Percentiles rank a stretch among this genome's conserved stretches.
These are phyloP conservation scores for Drosophila bipectinata DNA, from an alignment of 1,140 invertebrate species.

Conservation along the genomic window DNA sequence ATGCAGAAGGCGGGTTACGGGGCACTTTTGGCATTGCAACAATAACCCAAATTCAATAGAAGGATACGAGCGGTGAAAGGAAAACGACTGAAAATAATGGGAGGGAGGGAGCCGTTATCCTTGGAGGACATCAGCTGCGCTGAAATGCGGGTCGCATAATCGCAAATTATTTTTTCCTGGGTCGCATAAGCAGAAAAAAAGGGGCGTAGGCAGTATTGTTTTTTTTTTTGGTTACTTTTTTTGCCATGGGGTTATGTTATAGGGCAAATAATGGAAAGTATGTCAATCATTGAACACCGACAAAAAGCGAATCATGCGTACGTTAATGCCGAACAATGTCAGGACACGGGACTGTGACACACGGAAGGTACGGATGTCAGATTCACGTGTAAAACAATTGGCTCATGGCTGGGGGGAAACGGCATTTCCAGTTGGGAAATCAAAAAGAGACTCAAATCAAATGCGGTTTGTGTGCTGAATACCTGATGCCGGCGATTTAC, in stretches of 20 bases:
- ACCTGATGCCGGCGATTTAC: constrained; percentile 62
- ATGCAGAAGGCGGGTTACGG: constrained; percentile 51
- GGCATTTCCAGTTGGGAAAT: constrained; percentile 36
- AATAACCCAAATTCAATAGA: constrained; percentile 74
- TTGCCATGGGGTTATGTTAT: constrained; percentile 44
- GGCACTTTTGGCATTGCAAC: constrained; percentile 57
- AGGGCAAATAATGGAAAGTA: constrained; percentile 72
- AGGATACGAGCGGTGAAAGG: no score
- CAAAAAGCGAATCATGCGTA: constrained; percentile 65
- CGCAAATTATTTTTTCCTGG: constrained; percentile 65
- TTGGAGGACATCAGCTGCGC: constrained; percentile 62
- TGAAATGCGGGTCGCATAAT: constrained; percentile 66
- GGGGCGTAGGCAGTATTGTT: constrained; percentile 34
- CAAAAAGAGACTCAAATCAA: constrained; percentile 40
- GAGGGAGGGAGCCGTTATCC: constrained; percentile 39
- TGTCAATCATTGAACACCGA: constrained; percentile 68
- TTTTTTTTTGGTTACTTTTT: constrained; percentile 29
- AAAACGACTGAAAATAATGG: constrained; percentile 24
- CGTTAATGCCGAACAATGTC: constrained; percentile 52
- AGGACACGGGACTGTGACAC: background rate
- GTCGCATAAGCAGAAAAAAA: constrained; percentile 23
- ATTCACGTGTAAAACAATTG: constrained; percentile 22
- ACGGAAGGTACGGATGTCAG: constrained; percentile 33
- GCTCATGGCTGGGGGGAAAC: background rate
- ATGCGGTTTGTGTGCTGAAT: constrained; percentile 60